These are phyloP conservation scores for Sipha flava DNA, from an alignment of 1,140 invertebrate genomes.

Conservation along the genomic window DNA sequence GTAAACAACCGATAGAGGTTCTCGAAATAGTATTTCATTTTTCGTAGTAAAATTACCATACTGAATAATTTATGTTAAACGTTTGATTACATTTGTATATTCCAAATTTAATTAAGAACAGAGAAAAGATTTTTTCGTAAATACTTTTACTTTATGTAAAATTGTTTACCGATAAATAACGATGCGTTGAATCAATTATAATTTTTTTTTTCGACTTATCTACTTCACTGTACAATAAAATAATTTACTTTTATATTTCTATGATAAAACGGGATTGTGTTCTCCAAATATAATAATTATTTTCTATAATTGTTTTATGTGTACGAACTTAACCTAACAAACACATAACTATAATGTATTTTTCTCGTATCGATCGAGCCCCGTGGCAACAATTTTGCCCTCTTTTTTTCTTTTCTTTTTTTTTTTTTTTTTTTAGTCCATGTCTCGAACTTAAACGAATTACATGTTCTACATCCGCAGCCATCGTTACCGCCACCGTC, in stretches of 20 bases:
- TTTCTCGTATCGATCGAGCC: not conserved
- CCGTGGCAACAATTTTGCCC: not conserved
- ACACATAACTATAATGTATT: not conserved
- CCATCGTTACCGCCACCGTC: not conserved
- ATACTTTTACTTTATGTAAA: too few relatives aligned
- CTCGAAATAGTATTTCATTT: not conserved
- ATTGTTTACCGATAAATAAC: too few relatives aligned
- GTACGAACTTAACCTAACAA: not conserved
- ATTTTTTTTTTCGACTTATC: too few relatives aligned
- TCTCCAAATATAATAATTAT: not conserved
- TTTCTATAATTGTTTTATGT: not conserved
- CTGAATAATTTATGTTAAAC: not conserved
- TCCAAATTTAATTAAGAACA: not conserved
- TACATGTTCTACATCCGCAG: not conserved
- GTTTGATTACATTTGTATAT: not conserved
- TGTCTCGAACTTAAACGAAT: constrained; percentile 10
- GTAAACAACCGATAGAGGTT: not conserved
- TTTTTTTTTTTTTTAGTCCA: not conserved
- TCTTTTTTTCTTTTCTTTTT: not conserved
- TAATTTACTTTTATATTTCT: too few relatives aligned
- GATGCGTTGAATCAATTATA: too few relatives aligned
- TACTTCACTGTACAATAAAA: too few relatives aligned
- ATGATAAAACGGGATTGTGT: too few relatives aligned
- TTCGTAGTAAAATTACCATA: not conserved
- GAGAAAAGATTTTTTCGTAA: not conserved